Base-by-base conservation (phyloP, 2,888 invertebrate genomes). In the Himalopsyche japonica region DNA sequence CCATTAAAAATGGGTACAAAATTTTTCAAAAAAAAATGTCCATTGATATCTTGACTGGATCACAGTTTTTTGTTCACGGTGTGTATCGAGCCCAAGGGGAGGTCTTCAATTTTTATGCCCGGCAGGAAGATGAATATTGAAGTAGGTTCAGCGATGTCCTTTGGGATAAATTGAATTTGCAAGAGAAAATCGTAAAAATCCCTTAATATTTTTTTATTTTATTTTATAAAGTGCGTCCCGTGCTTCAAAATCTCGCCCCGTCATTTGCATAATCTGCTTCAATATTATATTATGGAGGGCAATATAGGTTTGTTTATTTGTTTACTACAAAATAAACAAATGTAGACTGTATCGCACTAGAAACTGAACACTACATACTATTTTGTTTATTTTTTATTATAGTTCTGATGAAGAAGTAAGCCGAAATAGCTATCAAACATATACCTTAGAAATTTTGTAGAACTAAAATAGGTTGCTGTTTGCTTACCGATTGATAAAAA, bases 121-220 rank as follows among this genome's bases (percentile, higher is more conserved):
- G 76, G 76, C 70, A 30, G 30, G 76, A 76, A 32, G 76, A 81
- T 76, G 76, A 81, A 81, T 81, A 76, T 81, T 81, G 76, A 81
- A 81, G 34, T 76, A 76, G 76, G 24, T 57, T 20, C 57, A 20
- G 57, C 57, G 1, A 32, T 24, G 80, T 57, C 80, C 48, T 80
- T 34, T 64, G 80, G 80, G 80, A 80, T 57, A 30, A 57, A 57
- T 57, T 57, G 57, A 57, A 57, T 57, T 57, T 57, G 57, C 57
- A 57, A 57, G 57, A 57, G 57, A 57, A 57, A 57, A 57, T 57
- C 57, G 57, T 57, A 57, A 57, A 57, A 57, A 57, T 57, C 57
- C 57, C 57, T 57, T 57, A 57, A 57, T 57, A 57, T 57, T 57
- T 57, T n/a, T 57, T 57, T 57, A 57, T 57, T 57, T 57, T 57